These are phyloP conservation scores for Apantesis nais DNA, from an alignment of 2,888 invertebrate species.

Conservation along the genomic window DNA sequence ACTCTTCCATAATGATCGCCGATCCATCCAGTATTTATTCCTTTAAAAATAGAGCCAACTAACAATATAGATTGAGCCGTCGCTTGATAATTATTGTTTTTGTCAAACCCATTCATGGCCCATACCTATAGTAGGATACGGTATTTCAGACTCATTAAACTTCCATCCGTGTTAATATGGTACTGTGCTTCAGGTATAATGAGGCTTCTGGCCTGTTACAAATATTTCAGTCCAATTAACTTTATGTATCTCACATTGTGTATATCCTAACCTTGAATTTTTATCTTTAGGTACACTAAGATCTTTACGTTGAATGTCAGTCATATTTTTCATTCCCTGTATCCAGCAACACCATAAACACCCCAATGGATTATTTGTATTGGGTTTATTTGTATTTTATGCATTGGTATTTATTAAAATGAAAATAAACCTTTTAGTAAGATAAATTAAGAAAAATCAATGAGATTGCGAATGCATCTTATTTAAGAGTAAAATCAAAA, in stretches of 20 bases:
- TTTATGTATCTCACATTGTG: constrained; percentile 58
- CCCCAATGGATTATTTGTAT: too few relatives aligned
- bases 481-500: neutral
- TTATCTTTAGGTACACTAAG: constrained; percentile 57
- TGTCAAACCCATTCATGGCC: constrained; percentile 70
- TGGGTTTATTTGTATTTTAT: too few relatives aligned
- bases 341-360: constrained; percentile 61
- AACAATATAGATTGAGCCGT: constrained; percentile 69
- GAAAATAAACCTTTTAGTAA: neutral
- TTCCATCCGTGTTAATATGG: constrained; percentile 70
- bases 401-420: neutral
- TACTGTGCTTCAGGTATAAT: constrained; percentile 57
- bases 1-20: constrained; percentile 67
- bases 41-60: constrained; percentile 64
- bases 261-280: constrained; percentile 59
- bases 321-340: constrained; percentile 59
- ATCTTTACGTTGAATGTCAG: constrained; percentile 51
- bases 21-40: constrained; percentile 67
- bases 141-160: constrained; percentile 66
- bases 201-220: constrained; percentile 46
- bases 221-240: constrained; percentile 66
- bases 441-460: neutral
- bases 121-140: constrained; percentile 68
- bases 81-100: constrained; percentile 67
- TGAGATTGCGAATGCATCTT: neutral